A percentile compares a stretch with the other conserved stretches of the same genome.
These are phyloP conservation scores for Dicrostonyx torquatus DNA, from an alignment of 2,797 vertebrate genomes.

Conservation along the genomic window DNA sequence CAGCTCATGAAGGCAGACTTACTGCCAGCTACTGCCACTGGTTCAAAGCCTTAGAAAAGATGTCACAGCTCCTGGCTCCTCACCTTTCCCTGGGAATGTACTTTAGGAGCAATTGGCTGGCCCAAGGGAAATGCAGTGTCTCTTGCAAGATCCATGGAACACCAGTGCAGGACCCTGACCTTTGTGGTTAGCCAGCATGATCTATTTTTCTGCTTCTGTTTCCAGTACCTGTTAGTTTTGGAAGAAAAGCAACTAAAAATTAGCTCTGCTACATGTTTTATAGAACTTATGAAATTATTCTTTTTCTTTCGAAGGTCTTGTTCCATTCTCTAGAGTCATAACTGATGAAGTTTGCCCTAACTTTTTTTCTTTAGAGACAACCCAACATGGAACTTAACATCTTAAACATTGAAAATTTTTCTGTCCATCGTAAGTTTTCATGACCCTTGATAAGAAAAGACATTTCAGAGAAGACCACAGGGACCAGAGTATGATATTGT, in stretches of 20 bases:
- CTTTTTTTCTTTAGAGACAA: background rate
- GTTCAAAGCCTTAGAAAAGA: background rate
- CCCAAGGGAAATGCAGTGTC: background rate
- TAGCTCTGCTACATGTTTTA: background rate
- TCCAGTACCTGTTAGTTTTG: background rate
- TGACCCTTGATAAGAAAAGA: constrained; percentile 13
- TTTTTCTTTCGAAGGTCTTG: background rate
- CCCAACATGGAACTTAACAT: constrained; percentile 40
- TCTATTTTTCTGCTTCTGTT: background rate
- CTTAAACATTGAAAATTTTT: constrained; percentile 33
- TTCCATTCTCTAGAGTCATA: constrained; percentile 28
- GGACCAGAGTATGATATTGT: background rate
- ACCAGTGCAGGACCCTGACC: background rate
- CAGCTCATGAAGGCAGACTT: background rate
- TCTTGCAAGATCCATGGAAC: background rate
- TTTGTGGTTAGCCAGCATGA: background rate
- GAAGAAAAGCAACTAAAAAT: constrained; percentile 23
- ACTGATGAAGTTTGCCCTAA: background rate
- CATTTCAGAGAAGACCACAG: background rate
- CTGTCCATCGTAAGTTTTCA: constrained; percentile 34
- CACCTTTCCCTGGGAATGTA: background rate
- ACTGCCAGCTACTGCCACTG: background rate
- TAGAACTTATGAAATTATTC: constrained; percentile 5
- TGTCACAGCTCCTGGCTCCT: background rate
- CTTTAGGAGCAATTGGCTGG: background rate